Evolutionary conservation across 2,797 vertebrate species (phyloP).

Genomic region (Varecia variegata): DNA sequence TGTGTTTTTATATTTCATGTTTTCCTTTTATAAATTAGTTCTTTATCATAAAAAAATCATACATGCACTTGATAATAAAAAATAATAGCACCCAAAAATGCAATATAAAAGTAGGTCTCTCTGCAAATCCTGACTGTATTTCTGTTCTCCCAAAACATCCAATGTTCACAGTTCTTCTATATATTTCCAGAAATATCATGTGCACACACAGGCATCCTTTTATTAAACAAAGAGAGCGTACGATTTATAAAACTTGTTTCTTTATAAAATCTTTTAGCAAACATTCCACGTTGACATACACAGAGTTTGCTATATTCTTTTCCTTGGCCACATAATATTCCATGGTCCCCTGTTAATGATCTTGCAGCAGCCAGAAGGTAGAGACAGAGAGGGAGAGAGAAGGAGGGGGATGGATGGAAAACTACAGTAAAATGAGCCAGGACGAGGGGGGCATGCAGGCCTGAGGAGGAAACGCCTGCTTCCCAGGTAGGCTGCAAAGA

Average conservation of each 20-base stretch:
- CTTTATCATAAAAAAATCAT: neutral
- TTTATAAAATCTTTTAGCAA: neutral
- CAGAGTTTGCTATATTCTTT: neutral
- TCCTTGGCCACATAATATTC: slow-evolving; percentile 10
- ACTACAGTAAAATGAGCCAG: slow-evolving; percentile 48
- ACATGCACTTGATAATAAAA: neutral
- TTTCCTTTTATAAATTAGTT: slow-evolving; percentile 33
- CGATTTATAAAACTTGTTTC: neutral
- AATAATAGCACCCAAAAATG: neutral
- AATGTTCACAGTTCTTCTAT: neutral
- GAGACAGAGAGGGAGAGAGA: neutral
- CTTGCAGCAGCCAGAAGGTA: neutral
- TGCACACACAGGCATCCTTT: neutral
- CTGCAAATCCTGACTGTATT: neutral
- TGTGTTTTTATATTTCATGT: neutral
- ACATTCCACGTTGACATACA: neutral
- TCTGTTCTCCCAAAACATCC: neutral
- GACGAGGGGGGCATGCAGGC: neutral
- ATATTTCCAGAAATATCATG: slow-evolving; percentile 15
- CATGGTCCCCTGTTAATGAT: neutral
- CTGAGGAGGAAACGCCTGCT: slow-evolving; percentile 22
- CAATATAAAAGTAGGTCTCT: neutral
- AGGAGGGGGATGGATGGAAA: neutral
- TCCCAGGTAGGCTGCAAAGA: slow-evolving; percentile 13
- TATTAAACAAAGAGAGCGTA: neutral